phyloP scores from a whole-genome alignment of 2,113 vertebrate species.

The Beaufortia kweichowensis region DNA sequence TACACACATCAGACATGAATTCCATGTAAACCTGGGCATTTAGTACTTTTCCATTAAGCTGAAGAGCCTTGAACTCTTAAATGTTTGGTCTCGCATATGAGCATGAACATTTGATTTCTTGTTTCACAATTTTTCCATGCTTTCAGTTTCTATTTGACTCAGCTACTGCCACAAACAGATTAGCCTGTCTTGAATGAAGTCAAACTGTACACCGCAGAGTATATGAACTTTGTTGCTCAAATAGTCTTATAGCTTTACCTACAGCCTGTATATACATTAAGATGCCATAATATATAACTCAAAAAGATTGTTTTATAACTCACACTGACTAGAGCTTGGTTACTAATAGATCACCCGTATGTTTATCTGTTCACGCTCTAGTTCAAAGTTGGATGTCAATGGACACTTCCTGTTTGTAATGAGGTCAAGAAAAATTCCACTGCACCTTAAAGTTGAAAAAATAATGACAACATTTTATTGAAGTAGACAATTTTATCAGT shows the following conservation, averaged over 20 bases:
- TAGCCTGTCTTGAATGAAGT: neutral
- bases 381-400: neutral
- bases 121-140: neutral
- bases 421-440: constrained; percentile 21
- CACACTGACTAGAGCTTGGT: neutral
- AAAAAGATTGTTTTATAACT: neutral
- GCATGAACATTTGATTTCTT: neutral
- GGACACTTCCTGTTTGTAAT: neutral
- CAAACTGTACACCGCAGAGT: neutral
- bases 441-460: neutral
- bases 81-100: no score
- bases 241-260: no score
- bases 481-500: no score
- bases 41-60: neutral
- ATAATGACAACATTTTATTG: no score
- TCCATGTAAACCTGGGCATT: neutral
- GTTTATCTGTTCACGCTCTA: neutral
- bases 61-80: no score
- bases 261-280: neutral
- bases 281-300: neutral
- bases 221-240: neutral
- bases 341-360: neutral
- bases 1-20: no score
- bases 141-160: constrained; percentile 7
- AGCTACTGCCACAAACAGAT: neutral